Conservation (phyloP, 2,888 invertebrate species). For the Cataglyphis livida region DNA sequence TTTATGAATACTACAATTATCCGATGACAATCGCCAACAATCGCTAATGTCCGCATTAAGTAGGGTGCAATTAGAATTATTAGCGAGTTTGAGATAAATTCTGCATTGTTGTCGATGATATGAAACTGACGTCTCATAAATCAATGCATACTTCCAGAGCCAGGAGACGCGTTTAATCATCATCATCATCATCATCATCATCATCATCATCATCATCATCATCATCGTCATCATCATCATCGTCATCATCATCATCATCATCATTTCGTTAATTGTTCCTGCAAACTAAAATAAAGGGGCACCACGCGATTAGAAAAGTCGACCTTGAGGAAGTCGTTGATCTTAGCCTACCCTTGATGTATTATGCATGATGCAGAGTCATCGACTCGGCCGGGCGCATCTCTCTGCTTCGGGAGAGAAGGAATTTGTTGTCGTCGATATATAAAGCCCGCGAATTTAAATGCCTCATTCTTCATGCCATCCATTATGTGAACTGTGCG, state of each 20-base stretch:
- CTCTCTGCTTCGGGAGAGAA: not conserved
- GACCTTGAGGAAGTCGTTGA: conserved; percentile 41
- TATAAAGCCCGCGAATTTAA: conserved; percentile 23
- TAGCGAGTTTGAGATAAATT: not conserved
- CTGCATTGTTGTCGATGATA: not conserved
- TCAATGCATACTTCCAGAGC: not conserved
- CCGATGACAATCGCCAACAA: not conserved
- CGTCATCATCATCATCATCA: not conserved
- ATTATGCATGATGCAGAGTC: conserved; percentile 38
- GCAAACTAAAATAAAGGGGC: conserved; percentile 2
- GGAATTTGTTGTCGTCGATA: conserved; percentile 11
- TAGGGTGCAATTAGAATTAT: conserved; percentile 7
- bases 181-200: not conserved
- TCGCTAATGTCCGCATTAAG: not conserved
- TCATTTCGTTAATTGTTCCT: not conserved
- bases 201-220: too few relatives aligned
- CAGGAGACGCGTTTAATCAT: not conserved
- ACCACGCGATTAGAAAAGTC: conserved; percentile 8
- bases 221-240: not conserved
- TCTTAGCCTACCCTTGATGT: conserved; percentile 24
- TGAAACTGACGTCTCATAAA: not conserved
- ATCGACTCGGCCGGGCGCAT: conserved; percentile 29
- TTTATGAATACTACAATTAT: conserved; percentile 10
- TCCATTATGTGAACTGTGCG: conserved; percentile 7
- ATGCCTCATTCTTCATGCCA: conserved; percentile 16